Percentiles rank a stretch among this genome's conserved stretches.
Conservation (phyloP, 30 jellyfish, hydroid and myxozoan genomes). For the Hydractinia echinata region DNA sequence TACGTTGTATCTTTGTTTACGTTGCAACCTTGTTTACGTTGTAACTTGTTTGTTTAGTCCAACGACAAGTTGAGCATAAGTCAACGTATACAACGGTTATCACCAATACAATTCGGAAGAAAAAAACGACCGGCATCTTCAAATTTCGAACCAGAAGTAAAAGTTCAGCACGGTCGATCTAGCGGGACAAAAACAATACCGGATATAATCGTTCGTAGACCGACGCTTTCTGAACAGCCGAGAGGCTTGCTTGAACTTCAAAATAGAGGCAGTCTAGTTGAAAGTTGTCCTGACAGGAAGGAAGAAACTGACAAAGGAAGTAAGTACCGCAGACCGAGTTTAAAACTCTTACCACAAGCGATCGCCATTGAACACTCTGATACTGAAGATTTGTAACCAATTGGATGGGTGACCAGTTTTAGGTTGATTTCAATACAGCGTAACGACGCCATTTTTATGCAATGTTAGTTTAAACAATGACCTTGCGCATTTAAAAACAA, state of each 20-base stretch:
- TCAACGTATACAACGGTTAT: not conserved
- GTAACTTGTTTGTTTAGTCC: no score
- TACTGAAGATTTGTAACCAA: not conserved
- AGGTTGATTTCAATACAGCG: no score
- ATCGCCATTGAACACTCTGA: conserved; percentile 7
- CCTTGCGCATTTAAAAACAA: no score
- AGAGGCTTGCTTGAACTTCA: conserved; percentile 5
- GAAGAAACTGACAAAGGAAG: not conserved
- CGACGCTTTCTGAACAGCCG: not conserved
- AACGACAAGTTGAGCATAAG: not conserved
- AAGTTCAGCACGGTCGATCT: not conserved
- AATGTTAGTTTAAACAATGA: no score
- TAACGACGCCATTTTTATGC: no score
- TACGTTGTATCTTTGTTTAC: no score
- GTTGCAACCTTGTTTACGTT: no score
- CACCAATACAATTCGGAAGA: conserved; percentile 3
- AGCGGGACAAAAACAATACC: conserved; percentile 4
- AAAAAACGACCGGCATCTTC: not conserved
- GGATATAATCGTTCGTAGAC: conserved; percentile 10
- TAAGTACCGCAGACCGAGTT: conserved; percentile 32
- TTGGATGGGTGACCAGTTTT: no score
- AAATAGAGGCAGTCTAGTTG: not conserved
- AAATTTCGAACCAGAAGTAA: conserved; percentile 16
- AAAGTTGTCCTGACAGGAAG: not conserved
- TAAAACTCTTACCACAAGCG: conserved; percentile 30